Evolutionary conservation across 1,140 invertebrate genomes (phyloP), one percentile per base, ranked within the genome.

Genomic region (Penaeus japonicus): DNA sequence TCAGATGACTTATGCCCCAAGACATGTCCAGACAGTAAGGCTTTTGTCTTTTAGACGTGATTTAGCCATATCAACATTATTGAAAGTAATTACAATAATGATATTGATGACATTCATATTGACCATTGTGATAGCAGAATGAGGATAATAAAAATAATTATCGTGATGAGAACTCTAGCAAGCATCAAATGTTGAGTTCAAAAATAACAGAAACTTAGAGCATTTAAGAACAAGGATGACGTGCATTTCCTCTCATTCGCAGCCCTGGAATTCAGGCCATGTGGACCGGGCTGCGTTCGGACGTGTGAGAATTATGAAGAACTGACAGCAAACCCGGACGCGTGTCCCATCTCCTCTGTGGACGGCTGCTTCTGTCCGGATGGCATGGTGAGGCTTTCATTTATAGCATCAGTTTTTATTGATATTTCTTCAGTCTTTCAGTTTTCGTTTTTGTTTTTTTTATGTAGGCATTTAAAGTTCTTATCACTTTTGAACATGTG

Each of bases 321-420:
- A 32, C 70, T 90, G 59, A 73, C 90, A 10, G 77, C 87, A 15
- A 89, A 95, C 94, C 89, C 89, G 17, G 82, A 91, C 22, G 57
- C 91, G 12, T 91, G 90, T 79, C 89, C 85, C 7, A 75, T 90
- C 24, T 84, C 93, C 93, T 84, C 93, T 93, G 39, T 92, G 39
- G 97, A 97, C 91, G 96, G 96, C 10, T 98, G 97, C 92, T 96
- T 96, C 93, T 98, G 97, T 93, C 95, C 96, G 2, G 91, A 94
- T 70, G 94, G 94, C 80, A 94, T 95, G 91, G 94, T 96, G 54
- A 91, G 92, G 70, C 39, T 90, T n/a, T 89, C 91, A 47, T 0
- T 55, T 35, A 18, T 75, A 92, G 27, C 92, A 92, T 94, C 93
- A 89, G 89, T 94, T 22, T 83, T 87, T 0, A 92, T 92, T 53